Percentiles rank a stretch among this genome's conserved stretches.
These are phyloP conservation scores for Noctua fimbriata DNA, from an alignment of 2,888 invertebrate genomes.

Conservation along the genomic window DNA sequence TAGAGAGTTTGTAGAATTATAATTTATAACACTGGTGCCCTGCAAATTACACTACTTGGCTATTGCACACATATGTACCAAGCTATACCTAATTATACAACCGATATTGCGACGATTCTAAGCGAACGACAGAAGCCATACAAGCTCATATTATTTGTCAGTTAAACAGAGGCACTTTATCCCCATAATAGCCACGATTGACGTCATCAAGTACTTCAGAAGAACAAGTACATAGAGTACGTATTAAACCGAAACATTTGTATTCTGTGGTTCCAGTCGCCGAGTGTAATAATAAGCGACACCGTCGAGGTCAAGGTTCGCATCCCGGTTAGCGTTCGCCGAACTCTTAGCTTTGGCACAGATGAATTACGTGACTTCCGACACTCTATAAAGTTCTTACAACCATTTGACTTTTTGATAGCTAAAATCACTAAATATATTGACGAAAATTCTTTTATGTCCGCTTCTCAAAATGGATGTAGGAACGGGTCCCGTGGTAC, in stretches of 20 bases:
- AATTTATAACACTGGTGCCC: background rate
- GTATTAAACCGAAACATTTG: constrained; percentile 38
- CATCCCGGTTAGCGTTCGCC: constrained; percentile 69
- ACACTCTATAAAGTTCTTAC: too few species aligned
- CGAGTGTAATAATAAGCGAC: constrained; percentile 70
- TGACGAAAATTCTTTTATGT: too few species aligned
- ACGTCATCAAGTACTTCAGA: constrained; percentile 48
- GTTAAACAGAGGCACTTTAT: constrained; percentile 49
- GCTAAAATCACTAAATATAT: too few species aligned
- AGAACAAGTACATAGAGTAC: constrained; percentile 32
- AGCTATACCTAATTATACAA: background rate
- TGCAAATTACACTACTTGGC: background rate
- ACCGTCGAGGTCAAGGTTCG: constrained; percentile 85
- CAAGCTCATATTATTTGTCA: constrained; percentile 37
- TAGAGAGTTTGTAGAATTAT: background rate
- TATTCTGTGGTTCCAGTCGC: constrained; percentile 69
- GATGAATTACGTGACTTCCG: constrained; percentile 20
- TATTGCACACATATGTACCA: background rate
- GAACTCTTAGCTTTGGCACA: constrained; percentile 60
- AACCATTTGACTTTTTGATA: too few species aligned
- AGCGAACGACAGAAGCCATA: constrained; percentile 19
- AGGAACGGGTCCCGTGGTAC: too few species aligned
- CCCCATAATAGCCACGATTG: constrained; percentile 23
- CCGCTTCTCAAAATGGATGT: too few species aligned
- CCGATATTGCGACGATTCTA: background rate